Base-by-base conservation (phyloP, 1,140 invertebrate species). In the Holotrichia oblita region DNA sequence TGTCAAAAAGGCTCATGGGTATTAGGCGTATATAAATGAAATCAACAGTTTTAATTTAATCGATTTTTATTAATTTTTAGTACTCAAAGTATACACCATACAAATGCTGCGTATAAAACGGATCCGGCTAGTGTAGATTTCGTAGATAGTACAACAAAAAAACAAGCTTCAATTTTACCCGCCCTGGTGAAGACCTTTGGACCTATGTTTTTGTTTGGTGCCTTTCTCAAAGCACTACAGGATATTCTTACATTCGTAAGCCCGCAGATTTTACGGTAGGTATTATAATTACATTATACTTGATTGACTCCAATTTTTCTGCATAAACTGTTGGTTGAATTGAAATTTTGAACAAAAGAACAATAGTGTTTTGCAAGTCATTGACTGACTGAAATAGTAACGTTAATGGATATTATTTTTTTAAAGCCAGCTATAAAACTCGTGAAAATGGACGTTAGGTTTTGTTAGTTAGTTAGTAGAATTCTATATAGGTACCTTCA, bases 181-280 rank as follows among this genome's bases (percentile, higher is more conserved):
- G 92, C 93, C 3, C 87, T 96, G 17, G 92, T 92, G 81, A 91
- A 93, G 83, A 92, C 95, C 3, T 97, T 97, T 85, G 96, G 96
- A 69, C 90, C 92, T 3, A 93, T 94, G 59, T 97, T 98, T 84
- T 73, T 96, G 0, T 94, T 96, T 84, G 96, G 96, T 12, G 89
- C 93, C 2, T 83, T 94, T 24, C 86, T 96, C 59, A 97, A 98
- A 87, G 83, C 98, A 0, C 85, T 94, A 12, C 94, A 97, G 85
- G 98, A 99, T 89, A 80, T 94, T 8, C 87, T 99, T 75, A 94
- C 94, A 79, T 99, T 99, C 88, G 89, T 94, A 24, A 97, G 94
- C 83, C 98, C 98, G 0, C 92, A 96, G 85, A 89, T 94, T 78
- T 87, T 94, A 40, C 89, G 89, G 89, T 92, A 87, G 86, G 89